A percentile compares a stretch with the other conserved stretches of the same genome.
phyloP scores from a whole-genome alignment of 2,888 invertebrate species.

The Melolontha melolontha region DNA sequence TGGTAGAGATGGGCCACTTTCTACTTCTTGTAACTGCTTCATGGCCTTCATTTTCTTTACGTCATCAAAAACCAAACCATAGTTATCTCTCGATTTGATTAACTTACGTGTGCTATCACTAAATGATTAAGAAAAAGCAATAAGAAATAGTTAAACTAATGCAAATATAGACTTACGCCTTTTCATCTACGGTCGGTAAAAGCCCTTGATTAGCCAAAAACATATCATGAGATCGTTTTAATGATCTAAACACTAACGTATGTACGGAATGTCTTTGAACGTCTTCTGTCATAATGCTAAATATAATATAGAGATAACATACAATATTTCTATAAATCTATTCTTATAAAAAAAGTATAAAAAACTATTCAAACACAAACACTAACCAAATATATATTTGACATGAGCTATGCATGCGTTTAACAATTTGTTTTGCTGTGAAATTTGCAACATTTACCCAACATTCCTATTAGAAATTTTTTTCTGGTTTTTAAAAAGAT shows the following conservation, averaged over 20 bases:
- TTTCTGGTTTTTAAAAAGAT: too few relatives aligned
- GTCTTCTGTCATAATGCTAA: constrained; percentile 74
- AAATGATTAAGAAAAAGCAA: constrained; percentile 48
- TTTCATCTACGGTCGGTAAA: constrained; percentile 86
- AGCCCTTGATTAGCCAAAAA: constrained; percentile 91
- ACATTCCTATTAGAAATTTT: too few relatives aligned
- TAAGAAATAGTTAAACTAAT: constrained; percentile 22
- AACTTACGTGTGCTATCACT: constrained; percentile 80
- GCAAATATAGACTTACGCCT: constrained; percentile 74
- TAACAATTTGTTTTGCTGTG: too few relatives aligned
- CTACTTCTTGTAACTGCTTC: constrained; percentile 68
- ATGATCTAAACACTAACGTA: constrained; percentile 94
- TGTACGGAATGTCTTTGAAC: constrained; percentile 98
- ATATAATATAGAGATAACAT: not conserved
- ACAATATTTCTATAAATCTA: not conserved
- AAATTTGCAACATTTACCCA: too few relatives aligned
- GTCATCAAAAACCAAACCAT: constrained; percentile 84
- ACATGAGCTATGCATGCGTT: too few relatives aligned
- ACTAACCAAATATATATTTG: too few relatives aligned
- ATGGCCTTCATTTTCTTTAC: constrained; percentile 76
- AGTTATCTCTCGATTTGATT: constrained; percentile 87
- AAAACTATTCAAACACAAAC: not conserved
- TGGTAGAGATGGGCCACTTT: constrained; percentile 66
- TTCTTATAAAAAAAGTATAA: not conserved
- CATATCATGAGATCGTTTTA: constrained; percentile 98